Base-by-base conservation (phyloP, 2,113 vertebrate species). In the Muscicapa adusta region DNA sequence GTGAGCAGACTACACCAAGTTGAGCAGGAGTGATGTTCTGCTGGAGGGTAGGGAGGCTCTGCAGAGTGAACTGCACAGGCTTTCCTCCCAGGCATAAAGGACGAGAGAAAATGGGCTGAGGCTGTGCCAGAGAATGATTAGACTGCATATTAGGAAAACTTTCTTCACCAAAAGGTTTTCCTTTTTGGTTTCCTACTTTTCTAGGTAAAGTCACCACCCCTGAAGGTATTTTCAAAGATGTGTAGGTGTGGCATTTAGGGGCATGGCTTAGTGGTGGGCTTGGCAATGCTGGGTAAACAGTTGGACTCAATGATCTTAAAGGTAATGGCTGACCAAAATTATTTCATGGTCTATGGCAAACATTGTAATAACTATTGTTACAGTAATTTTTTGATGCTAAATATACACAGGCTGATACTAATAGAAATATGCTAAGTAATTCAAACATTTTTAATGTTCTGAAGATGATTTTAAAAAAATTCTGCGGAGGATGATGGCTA, bases 1-100 rank as follows among this genome's bases (percentile, higher is more conserved):
- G 33, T 12, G 45, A 0, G 0, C n/a, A 53, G 43, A 11, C 18
- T 38, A 0, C 13, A 22, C 19, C 68, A 40, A 22, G 24, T 2
- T 43, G 68, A 45, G 68, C 77, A 51, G 45, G 38, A 66, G 4
- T 5, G 6, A 4, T 29, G 38, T 20, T 53, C 28, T 25, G 18
- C 33, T 12, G 13, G 23, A 60, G 38, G 10, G 28, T 5, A 38
- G 33, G 36, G 38, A 58, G 18, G 45, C 38, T 66, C 36, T 58
- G 60, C 68, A 47, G n/a, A 12, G 28, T 10, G 16, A 53, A 4
- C 8, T 38, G 61, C 24, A 19, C 36, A 51, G 36, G 4, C 23
- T 60, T 24, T 51, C 34, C 28, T 74, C 38, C 53, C 23, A 38
- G 5, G 24, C 20, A 60, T 5, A 28, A 53, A 60, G 28, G 17